Base-by-base conservation (phyloP, 2,113 vertebrate species). In the Nansenia antarctica region DNA sequence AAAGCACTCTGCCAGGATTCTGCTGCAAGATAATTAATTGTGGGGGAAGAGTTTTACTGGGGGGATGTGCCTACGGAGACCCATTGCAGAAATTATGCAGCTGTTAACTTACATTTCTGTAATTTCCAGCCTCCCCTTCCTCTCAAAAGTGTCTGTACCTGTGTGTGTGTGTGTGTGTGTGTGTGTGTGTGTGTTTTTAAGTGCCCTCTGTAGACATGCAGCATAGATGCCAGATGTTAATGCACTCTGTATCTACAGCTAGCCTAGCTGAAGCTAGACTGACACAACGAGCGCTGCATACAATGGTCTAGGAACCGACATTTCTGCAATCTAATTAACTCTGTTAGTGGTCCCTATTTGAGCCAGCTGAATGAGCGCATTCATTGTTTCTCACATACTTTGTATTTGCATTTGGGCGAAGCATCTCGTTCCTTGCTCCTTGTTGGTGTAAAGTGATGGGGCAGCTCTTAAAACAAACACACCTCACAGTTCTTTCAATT, bases 21-120 rank as follows among this genome's bases (percentile, higher is more conserved):
- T 88, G 76, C 85, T 87, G 78, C 85, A 87, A 70, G 82, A 89
- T 91, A 93, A 93, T 92, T 92, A 91, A 94, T 92, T 87, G 89
- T 90, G 86, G 65, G 89, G 82, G n/a, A n/a, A 78, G 37, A 80
- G 84, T 80, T 90, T 93, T 88, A 77, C 87, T 82, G 85, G 80
- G 64, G 84, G 83, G 77, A 90, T 91, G 78, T 83, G 86, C 67
- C 85, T 82, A 80, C 18, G 12, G 78, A 86, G 84, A 66, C 67
- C 79, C 69, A 76, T 91, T 87, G 67, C 22, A 80, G 76, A 86
- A 82, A 86, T 0, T 39, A 86, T 87, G 63, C 82, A 86, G 79
- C 81, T 92, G 82, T 87, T 90, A 87, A 69, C 3, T 84, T 79
- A 47, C 42, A 47, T 47, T 47, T 47, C 14, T 47, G 6, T 82